Conservation (phyloP, 2,797 vertebrate species). For the Epinephelus awoara region DNA sequence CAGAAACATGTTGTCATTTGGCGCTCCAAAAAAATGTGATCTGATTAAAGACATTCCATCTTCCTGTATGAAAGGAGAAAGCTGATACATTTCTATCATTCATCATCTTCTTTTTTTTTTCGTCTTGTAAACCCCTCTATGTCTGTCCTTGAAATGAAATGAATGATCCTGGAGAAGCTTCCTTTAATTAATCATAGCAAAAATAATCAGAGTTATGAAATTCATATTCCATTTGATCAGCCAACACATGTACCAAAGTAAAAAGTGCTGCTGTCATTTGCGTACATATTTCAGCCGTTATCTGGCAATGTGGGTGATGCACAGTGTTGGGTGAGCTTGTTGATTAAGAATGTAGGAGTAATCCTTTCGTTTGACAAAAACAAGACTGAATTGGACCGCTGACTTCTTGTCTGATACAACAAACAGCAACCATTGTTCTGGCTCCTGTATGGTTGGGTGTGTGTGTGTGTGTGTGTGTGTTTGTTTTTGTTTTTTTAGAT, state of each 20-base stretch:
- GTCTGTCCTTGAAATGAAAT: constrained; percentile 71
- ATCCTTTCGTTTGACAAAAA: constrained; percentile 70
- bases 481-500: constrained; percentile 12
- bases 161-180: constrained; percentile 60
- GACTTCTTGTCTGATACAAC: constrained; percentile 61
- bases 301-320: constrained; percentile 67
- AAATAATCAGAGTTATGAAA: constrained; percentile 69
- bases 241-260: constrained; percentile 57
- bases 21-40: constrained; percentile 48
- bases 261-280: constrained; percentile 59
- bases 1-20: constrained; percentile 62
- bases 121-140: constrained; percentile 27
- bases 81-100: constrained; percentile 60
- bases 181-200: constrained; percentile 71
- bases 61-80: constrained; percentile 39
- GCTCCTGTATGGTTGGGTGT: constrained; percentile 37
- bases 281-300: constrained; percentile 55
- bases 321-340: constrained; percentile 68
- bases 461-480: background rate
- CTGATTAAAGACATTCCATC: constrained; percentile 61
- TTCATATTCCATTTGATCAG: constrained; percentile 70
- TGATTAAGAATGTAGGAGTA: constrained; percentile 76
- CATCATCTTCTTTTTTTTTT: constrained; percentile 18
- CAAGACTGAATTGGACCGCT: constrained; percentile 60
- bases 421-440: constrained; percentile 67